Evolutionary conservation across 2,797 vertebrate genomes (phyloP).

Genomic region (Adelosebastes latens): DNA sequence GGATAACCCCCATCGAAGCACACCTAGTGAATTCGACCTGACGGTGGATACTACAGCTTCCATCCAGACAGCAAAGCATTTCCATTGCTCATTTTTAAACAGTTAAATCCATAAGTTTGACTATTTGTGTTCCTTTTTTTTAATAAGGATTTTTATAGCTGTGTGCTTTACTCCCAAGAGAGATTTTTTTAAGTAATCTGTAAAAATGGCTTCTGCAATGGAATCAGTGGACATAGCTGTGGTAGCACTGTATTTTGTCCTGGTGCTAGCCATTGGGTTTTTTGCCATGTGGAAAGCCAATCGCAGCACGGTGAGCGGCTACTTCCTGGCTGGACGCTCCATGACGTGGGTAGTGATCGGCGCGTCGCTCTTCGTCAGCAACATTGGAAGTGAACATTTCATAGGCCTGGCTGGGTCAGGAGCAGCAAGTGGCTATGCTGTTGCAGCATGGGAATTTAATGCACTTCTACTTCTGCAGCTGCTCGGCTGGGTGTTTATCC

Average conservation of each 20-base stretch:
- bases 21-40: slow-evolving; percentile 73
- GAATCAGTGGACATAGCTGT: slow-evolving; percentile 94
- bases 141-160: slow-evolving; percentile 9
- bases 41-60: slow-evolving; percentile 79
- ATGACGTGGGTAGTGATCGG: slow-evolving; percentile 97
- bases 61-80: slow-evolving; percentile 89
- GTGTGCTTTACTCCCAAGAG: neutral
- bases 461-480: slow-evolving; percentile 97
- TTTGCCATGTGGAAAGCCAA: slow-evolving; percentile 98
- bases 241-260: slow-evolving; percentile 95
- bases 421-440: slow-evolving; percentile 97
- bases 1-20: slow-evolving; percentile 86
- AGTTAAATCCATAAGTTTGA: slow-evolving; percentile 5
- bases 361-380: slow-evolving; percentile 98
- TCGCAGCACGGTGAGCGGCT: slow-evolving; percentile 96
- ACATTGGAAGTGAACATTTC: slow-evolving; percentile 99
- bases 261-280: slow-evolving; percentile 94
- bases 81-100: slow-evolving; percentile 28
- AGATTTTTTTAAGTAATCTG: slow-evolving; percentile 2
- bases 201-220: slow-evolving; percentile 89
- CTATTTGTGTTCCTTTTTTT: neutral
- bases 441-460: slow-evolving; percentile 99
- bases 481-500: slow-evolving; percentile 98
- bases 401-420: slow-evolving; percentile 98
- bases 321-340: slow-evolving; percentile 97